Evolutionary conservation across 2,888 invertebrate genomes (phyloP), one percentile per base, ranked within the genome.

Genomic region (Clepsis dumicolana): DNA sequence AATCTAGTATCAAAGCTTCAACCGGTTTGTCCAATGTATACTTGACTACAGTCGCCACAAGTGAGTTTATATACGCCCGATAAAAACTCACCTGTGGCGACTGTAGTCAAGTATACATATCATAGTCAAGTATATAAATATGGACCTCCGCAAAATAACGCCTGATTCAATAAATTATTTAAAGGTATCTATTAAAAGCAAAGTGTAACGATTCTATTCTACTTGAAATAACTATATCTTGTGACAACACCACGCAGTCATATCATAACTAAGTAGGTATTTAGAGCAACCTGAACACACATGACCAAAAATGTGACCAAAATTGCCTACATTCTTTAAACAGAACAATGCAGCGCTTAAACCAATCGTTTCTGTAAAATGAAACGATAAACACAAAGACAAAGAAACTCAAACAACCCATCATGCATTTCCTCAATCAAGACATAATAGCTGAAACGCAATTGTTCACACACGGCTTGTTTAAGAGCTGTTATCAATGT

Each of bases 401-500:
- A 67, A 32, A 57, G 7, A 57, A 57, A 57, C 18, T 32, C 29
- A 65, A 65, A 52, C 27, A 41, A 60, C 38, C 63, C 27, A 18
- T 52, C 57, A 25, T 68, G 54, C 69, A 69, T 60, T 65, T 69
- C 54, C 69, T 69, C 59, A 69, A 54, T 69, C 60, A 65, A 54
- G 48, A 44, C 35, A 38, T 54, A 38, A 60, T 65, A 69, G 44
- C 60, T 65, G n/a, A 54, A 60, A 60, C 69, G 65, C 64, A 69
- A 61, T 60, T 65, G 60, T 69, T 48, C 60, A 65, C 52, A 69
- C 48, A 60, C 35, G 52, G 41, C 18, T 27, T 53, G 59, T 64
- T 68, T 65, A 54, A 65, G 64, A 63, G 60, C 32, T 59, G 76
- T 84, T 90, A 90, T 90, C 90, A 75, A 44, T 32, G 70, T 77